phyloP scores from a whole-genome alignment of 2,888 invertebrate genomes.

The Lasiommata megera region DNA sequence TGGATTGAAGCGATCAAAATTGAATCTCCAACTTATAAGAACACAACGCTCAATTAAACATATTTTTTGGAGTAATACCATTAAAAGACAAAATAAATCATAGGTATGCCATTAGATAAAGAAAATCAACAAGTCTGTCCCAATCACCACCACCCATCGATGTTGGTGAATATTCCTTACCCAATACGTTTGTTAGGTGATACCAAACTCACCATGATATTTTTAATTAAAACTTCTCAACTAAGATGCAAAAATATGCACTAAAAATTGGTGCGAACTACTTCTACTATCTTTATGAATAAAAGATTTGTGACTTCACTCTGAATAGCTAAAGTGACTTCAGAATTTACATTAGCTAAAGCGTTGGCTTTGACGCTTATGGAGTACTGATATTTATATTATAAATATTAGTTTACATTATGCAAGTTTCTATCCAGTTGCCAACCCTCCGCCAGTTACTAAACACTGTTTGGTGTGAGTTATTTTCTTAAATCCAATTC shows the following conservation, averaged over 20 bases:
- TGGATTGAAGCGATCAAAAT: no score
- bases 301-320: constrained; percentile 7
- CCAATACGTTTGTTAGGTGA: no score
- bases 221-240: not conserved
- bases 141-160: no score
- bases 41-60: no score
- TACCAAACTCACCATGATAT: not conserved
- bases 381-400: not conserved
- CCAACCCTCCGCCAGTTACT: not conserved
- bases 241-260: constrained; percentile 1
- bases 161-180: no score
- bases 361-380: constrained; percentile 5
- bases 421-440: not conserved
- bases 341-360: constrained; percentile 11
- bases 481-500: no score
- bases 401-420: not conserved
- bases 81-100: no score
- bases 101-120: no score
- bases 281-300: constrained; percentile 7
- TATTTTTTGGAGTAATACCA: no score
- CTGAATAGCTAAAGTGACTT: constrained; percentile 9
- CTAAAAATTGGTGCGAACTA: constrained; percentile 3
- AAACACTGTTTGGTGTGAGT: no score
- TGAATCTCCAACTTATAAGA: no score
- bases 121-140: no score